Evolutionary conservation across 2,797 vertebrate genomes (phyloP).

Genomic region (Leptoclinus maculatus): DNA sequence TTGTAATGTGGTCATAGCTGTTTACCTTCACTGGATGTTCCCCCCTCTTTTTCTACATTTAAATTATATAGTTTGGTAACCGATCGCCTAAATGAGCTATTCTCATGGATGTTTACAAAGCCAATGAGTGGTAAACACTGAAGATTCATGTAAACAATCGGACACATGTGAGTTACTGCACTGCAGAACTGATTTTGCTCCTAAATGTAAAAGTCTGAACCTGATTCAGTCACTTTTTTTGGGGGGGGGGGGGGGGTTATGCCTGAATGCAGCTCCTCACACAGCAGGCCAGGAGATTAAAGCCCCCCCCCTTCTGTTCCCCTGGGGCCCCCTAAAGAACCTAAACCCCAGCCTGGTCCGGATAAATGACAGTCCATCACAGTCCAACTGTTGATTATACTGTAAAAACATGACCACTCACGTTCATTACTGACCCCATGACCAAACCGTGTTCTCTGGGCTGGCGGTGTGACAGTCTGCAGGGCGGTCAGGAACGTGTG

Average conservation of each 20-base stretch:
- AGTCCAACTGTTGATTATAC: slow-evolving; percentile 76
- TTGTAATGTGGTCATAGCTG: slow-evolving; percentile 59
- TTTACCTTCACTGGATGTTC: slow-evolving; percentile 56
- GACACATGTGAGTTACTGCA: slow-evolving; percentile 9
- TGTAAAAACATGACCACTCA: slow-evolving; percentile 79
- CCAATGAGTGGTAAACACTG: slow-evolving; percentile 39
- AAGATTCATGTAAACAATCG: slow-evolving; percentile 34
- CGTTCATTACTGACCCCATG: slow-evolving; percentile 73
- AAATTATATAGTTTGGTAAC: slow-evolving; percentile 45
- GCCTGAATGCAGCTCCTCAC: slow-evolving; percentile 23
- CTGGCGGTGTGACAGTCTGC: slow-evolving; percentile 53
- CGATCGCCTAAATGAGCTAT: slow-evolving; percentile 33
- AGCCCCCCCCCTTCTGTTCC: slow-evolving; percentile 9
- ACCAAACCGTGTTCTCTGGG: slow-evolving; percentile 47
- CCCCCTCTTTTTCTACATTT: slow-evolving; percentile 38
- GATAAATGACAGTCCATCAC: slow-evolving; percentile 67
- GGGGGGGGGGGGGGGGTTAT: neutral
- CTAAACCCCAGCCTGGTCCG: slow-evolving; percentile 27
- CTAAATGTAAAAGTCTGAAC: slow-evolving; percentile 32
- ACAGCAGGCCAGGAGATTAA: slow-evolving; percentile 50
- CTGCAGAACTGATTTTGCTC: slow-evolving; percentile 25
- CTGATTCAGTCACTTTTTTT: neutral
- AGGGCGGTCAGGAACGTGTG: slow-evolving; percentile 16
- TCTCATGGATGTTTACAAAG: slow-evolving; percentile 44
- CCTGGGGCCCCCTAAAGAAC: slow-evolving; percentile 21